phyloP scores from a whole-genome alignment of 2,888 invertebrate genomes.

The Andrena minutula region DNA sequence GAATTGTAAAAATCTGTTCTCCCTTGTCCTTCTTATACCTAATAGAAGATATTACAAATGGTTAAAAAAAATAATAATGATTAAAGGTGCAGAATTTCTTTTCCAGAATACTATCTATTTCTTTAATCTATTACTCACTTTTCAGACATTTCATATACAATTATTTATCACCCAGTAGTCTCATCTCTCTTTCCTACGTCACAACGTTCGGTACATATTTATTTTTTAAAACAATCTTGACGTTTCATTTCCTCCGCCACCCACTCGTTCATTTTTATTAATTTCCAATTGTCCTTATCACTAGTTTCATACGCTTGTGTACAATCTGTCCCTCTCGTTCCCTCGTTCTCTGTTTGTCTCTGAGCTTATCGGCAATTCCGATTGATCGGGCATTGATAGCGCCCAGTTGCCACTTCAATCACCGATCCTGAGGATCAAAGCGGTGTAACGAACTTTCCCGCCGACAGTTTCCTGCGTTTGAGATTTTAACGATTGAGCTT shows the following conservation, averaged over 20 bases:
- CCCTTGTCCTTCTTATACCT: too few relatives aligned
- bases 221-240: slow-evolving; percentile 1
- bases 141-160: too few relatives aligned
- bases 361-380: slow-evolving; percentile 38
- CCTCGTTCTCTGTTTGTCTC: slow-evolving; percentile 1
- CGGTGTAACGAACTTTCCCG: slow-evolving; percentile 31
- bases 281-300: slow-evolving; percentile 17
- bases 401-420: slow-evolving; percentile 24
- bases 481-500: slow-evolving; percentile 22
- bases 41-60: too few relatives aligned
- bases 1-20: too few relatives aligned
- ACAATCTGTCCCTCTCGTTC: not conserved
- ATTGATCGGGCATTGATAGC: slow-evolving; percentile 43
- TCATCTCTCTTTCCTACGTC: too few relatives aligned
- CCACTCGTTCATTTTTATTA: not conserved
- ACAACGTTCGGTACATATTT: not conserved
- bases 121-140: too few relatives aligned
- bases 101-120: too few relatives aligned
- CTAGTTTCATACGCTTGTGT: not conserved
- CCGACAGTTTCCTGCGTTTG: slow-evolving; percentile 1
- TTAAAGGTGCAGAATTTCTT: too few relatives aligned
- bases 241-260: not conserved
- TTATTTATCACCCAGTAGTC: too few relatives aligned
- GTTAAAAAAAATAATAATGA: too few relatives aligned
- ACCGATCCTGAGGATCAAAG: slow-evolving; percentile 28